A percentile compares a stretch with the other conserved stretches of the same genome.
These are phyloP conservation scores for Falco punctatus DNA, from an alignment of 2,113 vertebrate genomes.

Conservation along the genomic window DNA sequence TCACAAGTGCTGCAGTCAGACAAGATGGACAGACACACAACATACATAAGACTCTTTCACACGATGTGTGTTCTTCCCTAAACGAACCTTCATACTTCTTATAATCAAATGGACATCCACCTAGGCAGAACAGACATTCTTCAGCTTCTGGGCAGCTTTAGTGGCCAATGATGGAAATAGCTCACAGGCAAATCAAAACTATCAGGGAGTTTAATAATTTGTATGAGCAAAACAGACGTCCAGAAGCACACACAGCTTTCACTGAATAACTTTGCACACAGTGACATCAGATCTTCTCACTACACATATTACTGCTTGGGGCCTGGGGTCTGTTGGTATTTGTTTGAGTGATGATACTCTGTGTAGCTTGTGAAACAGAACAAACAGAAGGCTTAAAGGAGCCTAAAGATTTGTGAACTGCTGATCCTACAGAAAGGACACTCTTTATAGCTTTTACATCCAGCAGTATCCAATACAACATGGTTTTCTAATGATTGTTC, in stretches of 20 bases:
- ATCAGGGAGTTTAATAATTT: background rate
- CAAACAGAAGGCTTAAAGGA: constrained; percentile 32
- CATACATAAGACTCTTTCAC: background rate
- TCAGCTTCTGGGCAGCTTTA: background rate
- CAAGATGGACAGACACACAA: background rate
- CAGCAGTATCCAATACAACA: background rate
- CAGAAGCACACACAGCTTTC: background rate
- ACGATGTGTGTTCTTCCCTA: background rate
- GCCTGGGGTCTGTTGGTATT: background rate
- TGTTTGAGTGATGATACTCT: constrained; percentile 19
- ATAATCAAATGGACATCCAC: background rate
- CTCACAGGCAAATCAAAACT: background rate
- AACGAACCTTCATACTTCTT: background rate
- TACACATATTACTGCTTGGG: background rate
- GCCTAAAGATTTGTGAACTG: constrained; percentile 15
- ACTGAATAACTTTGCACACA: background rate
- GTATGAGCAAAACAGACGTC: background rate
- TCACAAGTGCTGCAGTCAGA: background rate
- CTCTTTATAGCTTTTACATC: background rate
- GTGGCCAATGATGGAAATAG: background rate
- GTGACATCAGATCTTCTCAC: constrained; percentile 1
- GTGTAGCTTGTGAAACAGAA: background rate
- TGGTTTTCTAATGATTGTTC: background rate
- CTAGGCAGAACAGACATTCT: background rate
- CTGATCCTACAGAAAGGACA: background rate